These are phyloP conservation scores for Saturnia pavonia DNA, from an alignment of 2,888 invertebrate species.

Conservation along the genomic window DNA sequence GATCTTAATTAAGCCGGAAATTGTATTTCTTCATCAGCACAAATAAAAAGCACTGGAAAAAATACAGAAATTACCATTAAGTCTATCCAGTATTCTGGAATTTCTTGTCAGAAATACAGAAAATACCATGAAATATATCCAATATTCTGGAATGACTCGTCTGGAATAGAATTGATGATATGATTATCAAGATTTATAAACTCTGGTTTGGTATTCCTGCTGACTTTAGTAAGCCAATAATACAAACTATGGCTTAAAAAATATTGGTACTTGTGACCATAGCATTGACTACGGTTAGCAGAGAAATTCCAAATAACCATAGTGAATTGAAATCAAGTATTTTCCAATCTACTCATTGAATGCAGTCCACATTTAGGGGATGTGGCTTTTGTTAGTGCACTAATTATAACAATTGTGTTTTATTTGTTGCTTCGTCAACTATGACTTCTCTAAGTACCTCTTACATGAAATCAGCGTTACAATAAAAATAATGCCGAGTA, in stretches of 20 bases:
- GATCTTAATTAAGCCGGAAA: not conserved
- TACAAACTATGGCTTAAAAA: not conserved
- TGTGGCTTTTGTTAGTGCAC: too few species aligned
- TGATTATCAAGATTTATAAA: not conserved
- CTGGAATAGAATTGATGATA: not conserved
- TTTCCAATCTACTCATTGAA: not conserved
- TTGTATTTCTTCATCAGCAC: not conserved
- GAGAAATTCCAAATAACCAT: not conserved
- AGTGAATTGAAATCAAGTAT: not conserved
- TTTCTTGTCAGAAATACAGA: not conserved
- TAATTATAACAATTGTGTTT: too few species aligned
- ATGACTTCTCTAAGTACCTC: too few species aligned
- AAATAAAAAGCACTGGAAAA: not conserved
- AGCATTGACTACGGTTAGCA: not conserved
- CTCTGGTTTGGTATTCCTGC: not conserved
- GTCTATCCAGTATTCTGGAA: not conserved
- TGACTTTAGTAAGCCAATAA: not conserved
- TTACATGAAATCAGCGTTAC: too few species aligned
- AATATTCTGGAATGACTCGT: not conserved
- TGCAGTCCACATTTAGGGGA: too few species aligned
- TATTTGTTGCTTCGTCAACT: too few species aligned
- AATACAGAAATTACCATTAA: too few species aligned
- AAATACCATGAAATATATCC: not conserved
- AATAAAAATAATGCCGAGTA: too few species aligned
- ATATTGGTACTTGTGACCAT: not conserved